Base-by-base conservation (phyloP, 2,797 vertebrate species). In the Tauraco hartlaubi region DNA sequence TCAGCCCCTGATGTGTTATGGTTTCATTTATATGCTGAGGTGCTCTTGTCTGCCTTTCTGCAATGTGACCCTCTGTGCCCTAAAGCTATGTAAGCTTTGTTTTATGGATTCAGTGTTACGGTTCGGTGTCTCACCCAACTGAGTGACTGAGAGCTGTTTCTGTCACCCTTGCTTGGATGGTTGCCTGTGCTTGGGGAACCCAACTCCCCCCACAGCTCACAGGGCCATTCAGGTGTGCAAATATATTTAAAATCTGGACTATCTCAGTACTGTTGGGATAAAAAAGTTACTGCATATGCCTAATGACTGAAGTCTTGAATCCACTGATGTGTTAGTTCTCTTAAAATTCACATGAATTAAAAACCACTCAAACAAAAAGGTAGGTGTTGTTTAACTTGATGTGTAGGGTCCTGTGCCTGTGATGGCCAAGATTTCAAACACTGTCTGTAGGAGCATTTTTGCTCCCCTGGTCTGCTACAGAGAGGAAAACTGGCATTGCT, bases 131-230 rank as follows among this genome's bases (percentile, higher is more conserved):
- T 83, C 10, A 52, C 5, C 6, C 61, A 23, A 18, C 37, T 4
- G 15, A 62, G 39, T 86, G 48, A 55, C 48, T 33, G 26, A 37
- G 31, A 74, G 31, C 39, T 64, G 15, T 28, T 93, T 72, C 26
- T 85, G 37, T 72, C n/a, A 22, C 29, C 5, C 7, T 11, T 1
- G 3, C 35, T 68, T 66, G n/a, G 17, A 39, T 2, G 2, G 22
- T 76, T 78, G 51, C 15, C 46, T 85, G 51, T 44, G 31, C 44
- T 77, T 44, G 55, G 76, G 15, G 21, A 69, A 4, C 19, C 11
- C 25, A 4, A 4, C 31, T 44, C 2, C 6, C 3, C 3, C 9
- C 6, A 10, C 20, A 13, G 7, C 16, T 88, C 26, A 12, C 7
- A 46, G 12, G 19, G 10, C 37, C 4, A 3, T 54, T 46, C 29